These are phyloP conservation scores for Parnassius apollo DNA, from an alignment of 2,888 invertebrate species.

Conservation along the genomic window DNA sequence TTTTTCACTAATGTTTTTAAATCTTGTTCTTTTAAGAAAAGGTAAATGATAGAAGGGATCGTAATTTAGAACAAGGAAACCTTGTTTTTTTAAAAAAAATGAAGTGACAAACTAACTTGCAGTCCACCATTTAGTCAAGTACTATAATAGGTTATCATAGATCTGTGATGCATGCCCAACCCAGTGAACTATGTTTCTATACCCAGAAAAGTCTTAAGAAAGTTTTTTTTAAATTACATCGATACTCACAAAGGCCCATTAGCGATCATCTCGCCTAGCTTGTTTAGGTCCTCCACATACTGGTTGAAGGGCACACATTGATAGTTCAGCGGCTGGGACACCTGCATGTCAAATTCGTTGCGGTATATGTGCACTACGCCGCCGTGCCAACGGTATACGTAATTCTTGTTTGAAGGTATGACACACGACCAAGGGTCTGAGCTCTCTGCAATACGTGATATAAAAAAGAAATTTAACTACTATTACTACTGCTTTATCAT, in stretches of 20 bases:
- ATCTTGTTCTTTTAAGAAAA: too few relatives aligned
- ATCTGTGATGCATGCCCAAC: not conserved
- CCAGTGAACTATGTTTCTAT: not conserved
- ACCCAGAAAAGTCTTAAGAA: too few relatives aligned
- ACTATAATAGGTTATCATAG: too few relatives aligned
- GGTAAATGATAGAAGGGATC: too few relatives aligned
- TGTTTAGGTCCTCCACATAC: constrained; percentile 91
- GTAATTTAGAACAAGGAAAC: too few relatives aligned
- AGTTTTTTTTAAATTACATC: too few relatives aligned
- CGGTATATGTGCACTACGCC: constrained; percentile 90
- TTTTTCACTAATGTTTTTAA: too few relatives aligned
- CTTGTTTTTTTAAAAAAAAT: too few relatives aligned
- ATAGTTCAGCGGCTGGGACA: constrained; percentile 82
- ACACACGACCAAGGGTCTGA: constrained; percentile 91
- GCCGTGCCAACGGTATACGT: constrained; percentile 84
- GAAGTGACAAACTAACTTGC: too few relatives aligned
- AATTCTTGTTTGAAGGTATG: constrained; percentile 84
- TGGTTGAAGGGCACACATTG: constrained; percentile 86
- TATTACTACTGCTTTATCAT: not conserved
- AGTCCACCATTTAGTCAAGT: too few relatives aligned
- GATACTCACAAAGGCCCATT: constrained; percentile 94
- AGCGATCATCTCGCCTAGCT: constrained; percentile 93
- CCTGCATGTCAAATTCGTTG: constrained; percentile 75
- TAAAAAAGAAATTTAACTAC: not conserved
- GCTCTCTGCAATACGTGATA: constrained; percentile 2